A percentile compares a stretch with the other conserved stretches of the same genome.
These are phyloP conservation scores for Margaritifera margaritifera DNA, from an alignment of 2,888 invertebrate species.

Conservation along the genomic window DNA sequence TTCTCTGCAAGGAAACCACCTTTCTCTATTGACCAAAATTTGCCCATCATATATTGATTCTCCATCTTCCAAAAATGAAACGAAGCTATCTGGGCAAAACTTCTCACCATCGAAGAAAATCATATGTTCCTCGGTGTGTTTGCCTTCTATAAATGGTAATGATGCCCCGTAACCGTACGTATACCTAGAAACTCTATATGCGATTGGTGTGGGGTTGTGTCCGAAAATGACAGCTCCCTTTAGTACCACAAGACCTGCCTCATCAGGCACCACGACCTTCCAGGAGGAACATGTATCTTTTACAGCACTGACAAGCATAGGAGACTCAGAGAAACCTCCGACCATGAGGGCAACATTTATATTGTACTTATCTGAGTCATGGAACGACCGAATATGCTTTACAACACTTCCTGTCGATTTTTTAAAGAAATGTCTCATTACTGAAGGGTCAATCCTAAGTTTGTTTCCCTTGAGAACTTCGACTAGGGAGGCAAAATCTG, in stretches of 20 bases:
- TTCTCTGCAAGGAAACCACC: too few species aligned
- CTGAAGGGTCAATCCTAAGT: constrained; percentile 9
- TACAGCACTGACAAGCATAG: constrained; percentile 12
- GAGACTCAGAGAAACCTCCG: constrained; percentile 31
- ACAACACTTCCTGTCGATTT: constrained; percentile 9
- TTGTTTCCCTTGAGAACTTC: constrained; percentile 15
- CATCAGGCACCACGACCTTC: constrained; percentile 20
- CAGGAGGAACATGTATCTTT: constrained; percentile 12
- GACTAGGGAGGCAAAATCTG: constrained; percentile 9
- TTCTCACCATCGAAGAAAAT: too few species aligned
- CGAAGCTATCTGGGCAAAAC: too few species aligned
- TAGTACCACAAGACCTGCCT: constrained; percentile 24
- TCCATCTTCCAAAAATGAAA: too few species aligned
- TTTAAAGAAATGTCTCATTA: constrained; percentile 15
- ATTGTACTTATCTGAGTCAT: constrained; percentile 4
- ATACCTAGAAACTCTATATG: constrained; percentile 13
- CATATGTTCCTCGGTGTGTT: too few species aligned
- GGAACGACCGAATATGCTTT: constrained; percentile 11
- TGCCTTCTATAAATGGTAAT: too few species aligned
- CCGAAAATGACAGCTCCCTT: constrained; percentile 33
- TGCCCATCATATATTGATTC: too few species aligned
- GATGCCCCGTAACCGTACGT: constrained; percentile 10
- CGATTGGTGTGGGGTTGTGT: constrained; percentile 17
- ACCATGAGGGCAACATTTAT: constrained; percentile 24
- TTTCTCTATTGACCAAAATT: too few species aligned